Base-by-base conservation (phyloP, 2,113 vertebrate species). In the Empidonax traillii region DNA sequence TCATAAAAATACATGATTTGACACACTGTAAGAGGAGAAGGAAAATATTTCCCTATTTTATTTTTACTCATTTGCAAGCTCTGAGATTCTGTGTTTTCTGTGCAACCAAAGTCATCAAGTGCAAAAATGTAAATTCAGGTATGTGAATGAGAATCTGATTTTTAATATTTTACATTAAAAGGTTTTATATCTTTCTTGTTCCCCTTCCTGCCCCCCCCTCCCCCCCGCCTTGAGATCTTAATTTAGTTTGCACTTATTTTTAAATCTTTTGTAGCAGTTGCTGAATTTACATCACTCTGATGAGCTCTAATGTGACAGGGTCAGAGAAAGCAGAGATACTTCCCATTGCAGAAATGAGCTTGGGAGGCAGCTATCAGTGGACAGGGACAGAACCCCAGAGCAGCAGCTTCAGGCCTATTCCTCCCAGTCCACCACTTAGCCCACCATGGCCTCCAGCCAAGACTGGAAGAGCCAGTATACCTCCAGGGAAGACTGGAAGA, bases 31-130 rank as follows among this genome's bases (percentile, higher is more conserved):
- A 83, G 79, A 89, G 58, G 37, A 76, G 91, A 92, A 91, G 76
- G 88, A 96, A 96, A 94, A 93, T 91, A 96, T 39, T 89, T 81
- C 89, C 31, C 51, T 61, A 30, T 31, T 93, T 95, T 90, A 94
- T 94, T 95, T 97, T 91, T 59, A 83, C 18, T 56, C 44, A 41
- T 72, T 51, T 81, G 61, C 68, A 89, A 78, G 66, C 30, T 77
- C 56, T 72, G 53, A 81, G 62, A 73, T 81, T 43, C 88, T 81
- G 27, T 6, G 22, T 19, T 88, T 95, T 93, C 76, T 87, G 66
- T 43, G 44, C 69, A 89, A 89, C 37, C 4, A 1, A 79, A 75
- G 56, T 51, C 28, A 97, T 19, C 44, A 63, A 75, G 65, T 56
- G 33, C 65, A 74, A 90, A 90, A 88, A 53, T 1, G 37, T 75